Evolutionary conservation across 1,140 invertebrate species (phyloP).

Genomic region (Panagrolaimus sp.): DNA sequence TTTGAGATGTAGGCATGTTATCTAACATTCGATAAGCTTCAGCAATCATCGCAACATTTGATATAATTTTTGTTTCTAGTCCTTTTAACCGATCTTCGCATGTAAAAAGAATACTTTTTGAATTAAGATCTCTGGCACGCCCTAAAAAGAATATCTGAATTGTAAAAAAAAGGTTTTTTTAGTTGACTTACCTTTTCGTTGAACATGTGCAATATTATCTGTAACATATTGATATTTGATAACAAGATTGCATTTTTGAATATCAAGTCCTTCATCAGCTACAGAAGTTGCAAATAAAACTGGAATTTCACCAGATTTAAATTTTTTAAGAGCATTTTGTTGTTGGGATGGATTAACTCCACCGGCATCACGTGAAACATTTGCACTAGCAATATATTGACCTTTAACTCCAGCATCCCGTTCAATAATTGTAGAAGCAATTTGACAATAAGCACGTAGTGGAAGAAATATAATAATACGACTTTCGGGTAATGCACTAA

Average conservation of each 20-base stretch:
- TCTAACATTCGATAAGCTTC: too few species aligned
- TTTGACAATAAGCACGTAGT: neutral
- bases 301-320: constrained; percentile 61
- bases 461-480: neutral
- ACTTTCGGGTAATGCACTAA: neutral
- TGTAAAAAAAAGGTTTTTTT: too few species aligned
- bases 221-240: constrained; percentile 57
- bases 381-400: neutral
- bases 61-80: too few species aligned
- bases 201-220: constrained; percentile 58
- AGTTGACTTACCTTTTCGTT: too few species aligned
- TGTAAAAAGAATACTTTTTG: constrained; percentile 7
- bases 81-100: too few species aligned
- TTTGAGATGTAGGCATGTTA: too few species aligned
- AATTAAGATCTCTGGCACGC: constrained; percentile 16
- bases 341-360: neutral
- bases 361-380: neutral
- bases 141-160: too few species aligned
- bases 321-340: neutral
- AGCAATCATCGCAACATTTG: too few species aligned
- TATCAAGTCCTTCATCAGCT: constrained; percentile 58
- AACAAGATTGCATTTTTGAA: constrained; percentile 57
- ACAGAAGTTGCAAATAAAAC: constrained; percentile 55
- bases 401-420: neutral
- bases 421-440: neutral